A percentile compares a stretch with the other conserved stretches of the same genome.
phyloP scores from a whole-genome alignment of 2,888 invertebrate genomes.

The Ochropacha duplaris region DNA sequence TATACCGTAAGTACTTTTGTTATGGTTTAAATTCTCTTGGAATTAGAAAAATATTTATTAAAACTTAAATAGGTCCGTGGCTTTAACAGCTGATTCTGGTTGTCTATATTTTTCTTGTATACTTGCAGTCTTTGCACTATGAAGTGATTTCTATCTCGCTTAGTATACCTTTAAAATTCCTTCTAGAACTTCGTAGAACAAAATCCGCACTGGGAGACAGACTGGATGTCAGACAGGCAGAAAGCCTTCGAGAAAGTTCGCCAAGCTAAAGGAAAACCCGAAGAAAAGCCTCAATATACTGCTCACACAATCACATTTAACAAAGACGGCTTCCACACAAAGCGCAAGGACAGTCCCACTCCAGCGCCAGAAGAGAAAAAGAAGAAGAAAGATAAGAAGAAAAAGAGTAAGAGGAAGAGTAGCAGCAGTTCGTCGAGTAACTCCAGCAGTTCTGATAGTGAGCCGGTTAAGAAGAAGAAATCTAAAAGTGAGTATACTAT shows the following conservation, averaged over 20 bases:
- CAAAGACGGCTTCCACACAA: slow-evolving; percentile 76
- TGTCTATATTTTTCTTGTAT: too few relatives aligned
- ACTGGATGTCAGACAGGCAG: slow-evolving; percentile 92
- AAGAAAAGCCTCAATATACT: slow-evolving; percentile 63
- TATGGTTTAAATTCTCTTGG: not conserved
- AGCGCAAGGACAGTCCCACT: slow-evolving; percentile 50
- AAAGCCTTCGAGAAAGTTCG: slow-evolving; percentile 84
- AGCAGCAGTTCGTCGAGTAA: slow-evolving; percentile 54
- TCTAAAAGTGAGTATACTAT: slow-evolving; percentile 47
- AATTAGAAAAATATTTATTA: not conserved
- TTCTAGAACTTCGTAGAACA: slow-evolving; percentile 90
- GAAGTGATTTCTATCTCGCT: too few relatives aligned
- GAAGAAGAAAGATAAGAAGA: slow-evolving; percentile 78
- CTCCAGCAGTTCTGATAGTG: slow-evolving; percentile 55
- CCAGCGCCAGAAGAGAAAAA: slow-evolving; percentile 66
- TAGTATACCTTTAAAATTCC: slow-evolving; percentile 3
- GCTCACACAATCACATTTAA: slow-evolving; percentile 56
- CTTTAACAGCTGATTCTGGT: too few relatives aligned
- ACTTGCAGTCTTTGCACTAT: not conserved
- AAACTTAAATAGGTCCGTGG: too few relatives aligned
- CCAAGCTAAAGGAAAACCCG: slow-evolving; percentile 45
- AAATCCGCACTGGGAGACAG: slow-evolving; percentile 94
- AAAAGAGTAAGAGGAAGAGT: slow-evolving; percentile 76
- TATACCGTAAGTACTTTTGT: slow-evolving; percentile 85
- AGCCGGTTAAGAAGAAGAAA: slow-evolving; percentile 83